Conservation (phyloP, 2,113 vertebrate genomes). For the Tachycineta bicolor region DNA sequence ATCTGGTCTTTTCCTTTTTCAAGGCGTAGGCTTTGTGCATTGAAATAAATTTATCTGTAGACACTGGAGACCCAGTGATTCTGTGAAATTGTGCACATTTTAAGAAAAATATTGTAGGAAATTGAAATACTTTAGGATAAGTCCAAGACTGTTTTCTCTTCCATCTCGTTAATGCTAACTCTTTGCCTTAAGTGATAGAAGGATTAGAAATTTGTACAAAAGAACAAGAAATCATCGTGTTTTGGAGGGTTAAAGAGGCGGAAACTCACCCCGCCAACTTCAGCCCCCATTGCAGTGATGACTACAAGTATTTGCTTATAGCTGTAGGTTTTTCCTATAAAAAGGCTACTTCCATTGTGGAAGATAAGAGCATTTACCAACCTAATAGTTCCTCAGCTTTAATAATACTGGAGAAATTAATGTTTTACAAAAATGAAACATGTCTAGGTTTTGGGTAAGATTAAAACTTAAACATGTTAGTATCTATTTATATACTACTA, state of each 20-base stretch:
- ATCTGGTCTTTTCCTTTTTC: conserved; percentile 19
- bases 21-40: conserved; percentile 65
- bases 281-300: conserved; percentile 79
- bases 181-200: conserved; percentile 76
- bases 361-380: conserved; percentile 69
- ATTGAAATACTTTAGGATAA: conserved; percentile 61
- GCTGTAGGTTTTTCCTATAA: conserved; percentile 55
- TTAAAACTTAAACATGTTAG: conserved; percentile 72
- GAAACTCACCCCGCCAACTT: conserved; percentile 51
- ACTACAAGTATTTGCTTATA: conserved; percentile 83
- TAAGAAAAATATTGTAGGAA: conserved; percentile 54
- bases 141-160: conserved; percentile 67
- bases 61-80: conserved; percentile 33
- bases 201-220: conserved; percentile 77
- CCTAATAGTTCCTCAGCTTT: conserved; percentile 74
- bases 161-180: conserved; percentile 73
- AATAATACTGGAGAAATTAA: conserved; percentile 62
- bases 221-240: conserved; percentile 39
- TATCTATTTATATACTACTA: conserved; percentile 78
- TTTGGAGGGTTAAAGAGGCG: conserved; percentile 78
- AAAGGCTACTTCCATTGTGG: conserved; percentile 63
- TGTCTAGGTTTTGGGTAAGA: conserved; percentile 72
- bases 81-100: conserved; percentile 47
- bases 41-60: conserved; percentile 43
- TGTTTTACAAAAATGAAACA: conserved; percentile 68